phyloP scores from a whole-genome alignment of 2,113 vertebrate genomes.

The Melanocharis versteri region DNA sequence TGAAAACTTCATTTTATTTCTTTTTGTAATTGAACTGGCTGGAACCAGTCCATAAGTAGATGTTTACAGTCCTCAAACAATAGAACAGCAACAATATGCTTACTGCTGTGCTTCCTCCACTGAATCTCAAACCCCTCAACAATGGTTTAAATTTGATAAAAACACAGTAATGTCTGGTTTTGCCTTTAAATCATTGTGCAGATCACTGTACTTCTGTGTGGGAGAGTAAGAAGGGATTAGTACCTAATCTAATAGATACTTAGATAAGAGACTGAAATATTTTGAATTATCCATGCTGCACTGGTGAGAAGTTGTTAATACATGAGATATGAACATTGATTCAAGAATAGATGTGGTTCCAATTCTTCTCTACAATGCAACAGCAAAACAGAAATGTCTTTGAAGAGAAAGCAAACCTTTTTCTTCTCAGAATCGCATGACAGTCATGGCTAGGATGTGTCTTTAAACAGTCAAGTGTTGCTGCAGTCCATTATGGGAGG shows the following conservation, averaged over 20 bases:
- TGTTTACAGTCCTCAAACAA: not conserved
- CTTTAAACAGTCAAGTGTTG: not conserved
- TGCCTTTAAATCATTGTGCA: not conserved
- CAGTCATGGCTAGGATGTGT: not conserved
- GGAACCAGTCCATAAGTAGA: not conserved
- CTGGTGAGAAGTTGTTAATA: not conserved
- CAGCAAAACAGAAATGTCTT: not conserved
- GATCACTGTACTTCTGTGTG: not conserved
- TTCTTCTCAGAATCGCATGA: not conserved
- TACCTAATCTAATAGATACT: not conserved
- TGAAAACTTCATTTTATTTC: not conserved
- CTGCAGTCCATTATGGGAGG: rapidly evolving
- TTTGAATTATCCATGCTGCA: not conserved
- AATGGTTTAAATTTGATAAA: not conserved
- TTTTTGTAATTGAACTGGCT: not conserved
- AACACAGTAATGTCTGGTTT: not conserved
- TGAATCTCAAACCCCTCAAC: not conserved
- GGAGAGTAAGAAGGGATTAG: not conserved
- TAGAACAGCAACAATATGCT: not conserved
- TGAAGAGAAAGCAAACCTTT: not conserved
- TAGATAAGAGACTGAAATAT: not conserved
- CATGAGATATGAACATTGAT: not conserved
- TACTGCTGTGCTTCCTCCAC: not conserved
- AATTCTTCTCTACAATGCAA: not conserved
- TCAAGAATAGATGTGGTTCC: not conserved